Percentiles rank a stretch among this genome's conserved stretches.
Evolutionary conservation across 1,140 invertebrate genomes (phyloP).

Genomic region (Tetraneura akinire): DNA sequence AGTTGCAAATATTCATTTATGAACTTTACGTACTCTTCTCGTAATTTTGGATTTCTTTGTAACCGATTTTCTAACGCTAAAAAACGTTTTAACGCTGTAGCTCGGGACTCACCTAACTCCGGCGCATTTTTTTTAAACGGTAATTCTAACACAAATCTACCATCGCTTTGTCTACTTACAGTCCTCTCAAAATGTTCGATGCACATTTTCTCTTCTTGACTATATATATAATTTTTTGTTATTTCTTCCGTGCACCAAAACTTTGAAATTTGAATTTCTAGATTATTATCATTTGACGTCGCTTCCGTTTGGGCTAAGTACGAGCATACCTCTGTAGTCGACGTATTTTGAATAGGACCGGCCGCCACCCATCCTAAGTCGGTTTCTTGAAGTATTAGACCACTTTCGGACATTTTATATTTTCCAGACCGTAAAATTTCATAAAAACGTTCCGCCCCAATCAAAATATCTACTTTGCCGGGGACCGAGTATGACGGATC

Average conservation of each 20-base stretch:
- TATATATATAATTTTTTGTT: too few species aligned
- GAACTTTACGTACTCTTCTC: background rate
- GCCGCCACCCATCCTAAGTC: background rate
- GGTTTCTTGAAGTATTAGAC: background rate
- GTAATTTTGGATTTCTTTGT: background rate
- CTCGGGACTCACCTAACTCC: background rate
- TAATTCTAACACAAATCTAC: conserved; percentile 5
- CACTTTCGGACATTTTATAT: background rate
- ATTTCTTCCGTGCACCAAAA: conserved; percentile 10
- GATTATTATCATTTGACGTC: background rate
- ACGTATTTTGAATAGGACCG: background rate
- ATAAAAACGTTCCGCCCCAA: background rate
- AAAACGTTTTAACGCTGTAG: background rate
- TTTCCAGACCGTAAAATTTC: background rate
- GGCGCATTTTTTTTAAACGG: background rate
- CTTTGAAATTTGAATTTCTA: background rate
- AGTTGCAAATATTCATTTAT: conserved; percentile 9
- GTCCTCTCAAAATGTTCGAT: background rate
- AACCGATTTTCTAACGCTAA: background rate
- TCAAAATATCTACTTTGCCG: background rate
- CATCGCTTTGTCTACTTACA: background rate
- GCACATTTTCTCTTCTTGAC: background rate
- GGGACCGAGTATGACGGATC: background rate
- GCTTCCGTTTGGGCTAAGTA: background rate
- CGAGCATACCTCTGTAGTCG: background rate